Conservation (phyloP, 2,113 vertebrate species). For the Ptychochromis oligacanthus region DNA sequence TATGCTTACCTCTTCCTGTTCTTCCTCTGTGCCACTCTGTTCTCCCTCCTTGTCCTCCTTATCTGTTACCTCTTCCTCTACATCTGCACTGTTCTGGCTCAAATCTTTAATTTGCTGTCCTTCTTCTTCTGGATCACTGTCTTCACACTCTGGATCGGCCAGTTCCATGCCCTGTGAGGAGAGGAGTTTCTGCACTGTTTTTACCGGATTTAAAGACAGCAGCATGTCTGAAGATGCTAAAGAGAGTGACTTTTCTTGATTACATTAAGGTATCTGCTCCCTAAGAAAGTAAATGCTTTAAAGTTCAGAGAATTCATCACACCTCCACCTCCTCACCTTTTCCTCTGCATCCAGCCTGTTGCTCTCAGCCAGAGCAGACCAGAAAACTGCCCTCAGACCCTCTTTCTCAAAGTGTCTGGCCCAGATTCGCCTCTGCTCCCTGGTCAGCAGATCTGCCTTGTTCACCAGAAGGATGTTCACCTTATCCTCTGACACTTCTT, state of each 20-base stretch:
- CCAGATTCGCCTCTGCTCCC: constrained; percentile 88
- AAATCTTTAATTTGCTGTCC: constrained; percentile 25
- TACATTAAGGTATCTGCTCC: fast-evolving
- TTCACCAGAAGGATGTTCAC: constrained; percentile 94
- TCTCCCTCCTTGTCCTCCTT: not conserved
- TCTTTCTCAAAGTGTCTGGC: constrained; percentile 88
- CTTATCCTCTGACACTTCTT: constrained; percentile 86
- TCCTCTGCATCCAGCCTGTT: constrained; percentile 76
- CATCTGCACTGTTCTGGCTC: not conserved
- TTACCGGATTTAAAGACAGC: not conserved
- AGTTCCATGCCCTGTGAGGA: constrained; percentile 74
- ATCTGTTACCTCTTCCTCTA: not conserved
- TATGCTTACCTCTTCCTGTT: constrained; percentile 61
- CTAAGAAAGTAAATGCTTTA: not conserved
- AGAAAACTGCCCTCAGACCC: constrained; percentile 89
- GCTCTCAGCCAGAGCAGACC: constrained; percentile 92
- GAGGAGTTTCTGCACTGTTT: not conserved
- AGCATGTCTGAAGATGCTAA: not conserved
- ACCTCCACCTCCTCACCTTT: constrained; percentile 76
- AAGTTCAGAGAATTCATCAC: not conserved
- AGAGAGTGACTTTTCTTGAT: not conserved
- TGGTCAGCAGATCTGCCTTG: constrained; percentile 91
- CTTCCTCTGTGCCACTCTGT: constrained; percentile 45
- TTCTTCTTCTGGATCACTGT: constrained; percentile 70
- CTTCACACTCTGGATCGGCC: constrained; percentile 52